A percentile compares a stretch with the other conserved stretches of the same genome.
phyloP scores from a whole-genome alignment of 1,140 invertebrate genomes.

The Diprion similis region DNA sequence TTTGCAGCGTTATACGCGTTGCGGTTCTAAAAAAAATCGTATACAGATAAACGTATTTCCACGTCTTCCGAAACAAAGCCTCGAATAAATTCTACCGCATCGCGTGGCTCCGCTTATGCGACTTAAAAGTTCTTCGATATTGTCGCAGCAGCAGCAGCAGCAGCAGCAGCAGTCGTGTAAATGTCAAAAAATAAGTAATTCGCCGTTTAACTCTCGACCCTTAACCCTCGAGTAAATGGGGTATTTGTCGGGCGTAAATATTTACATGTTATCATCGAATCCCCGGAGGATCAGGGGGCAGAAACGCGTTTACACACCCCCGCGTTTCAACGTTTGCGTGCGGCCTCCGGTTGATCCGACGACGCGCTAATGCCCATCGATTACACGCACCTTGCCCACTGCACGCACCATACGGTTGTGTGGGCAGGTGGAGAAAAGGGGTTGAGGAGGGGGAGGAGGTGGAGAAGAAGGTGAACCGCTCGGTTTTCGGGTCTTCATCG shows the following conservation, averaged over 20 bases:
- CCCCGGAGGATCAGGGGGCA: slow-evolving; percentile 27
- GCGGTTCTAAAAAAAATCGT: too few relatives aligned
- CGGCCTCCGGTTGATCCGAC: slow-evolving; percentile 31
- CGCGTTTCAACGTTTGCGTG: slow-evolving; percentile 17
- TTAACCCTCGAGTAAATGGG: slow-evolving; percentile 29
- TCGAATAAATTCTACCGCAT: too few relatives aligned
- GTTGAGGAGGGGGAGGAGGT: neutral
- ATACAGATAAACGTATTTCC: too few relatives aligned
- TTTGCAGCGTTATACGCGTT: too few relatives aligned
- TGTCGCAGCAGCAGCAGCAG: too few relatives aligned
- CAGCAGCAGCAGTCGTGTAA: neutral
- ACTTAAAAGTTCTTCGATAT: neutral
- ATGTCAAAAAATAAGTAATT: slow-evolving; percentile 20
- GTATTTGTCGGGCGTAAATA: slow-evolving; percentile 39
- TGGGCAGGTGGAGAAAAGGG: slow-evolving; percentile 27
- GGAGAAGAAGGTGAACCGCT: neutral
- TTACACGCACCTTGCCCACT: slow-evolving; percentile 41
- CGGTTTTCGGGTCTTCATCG: too few relatives aligned
- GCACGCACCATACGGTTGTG: slow-evolving; percentile 30
- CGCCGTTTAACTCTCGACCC: slow-evolving; percentile 22
- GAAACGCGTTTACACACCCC: slow-evolving; percentile 14
- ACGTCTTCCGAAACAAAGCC: too few relatives aligned
- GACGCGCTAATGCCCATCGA: slow-evolving; percentile 36
- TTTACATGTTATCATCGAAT: slow-evolving; percentile 34
- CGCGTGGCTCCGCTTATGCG: neutral